Conservation (phyloP, 2,888 invertebrate species). For the Sceliomorpha sp. region DNA sequence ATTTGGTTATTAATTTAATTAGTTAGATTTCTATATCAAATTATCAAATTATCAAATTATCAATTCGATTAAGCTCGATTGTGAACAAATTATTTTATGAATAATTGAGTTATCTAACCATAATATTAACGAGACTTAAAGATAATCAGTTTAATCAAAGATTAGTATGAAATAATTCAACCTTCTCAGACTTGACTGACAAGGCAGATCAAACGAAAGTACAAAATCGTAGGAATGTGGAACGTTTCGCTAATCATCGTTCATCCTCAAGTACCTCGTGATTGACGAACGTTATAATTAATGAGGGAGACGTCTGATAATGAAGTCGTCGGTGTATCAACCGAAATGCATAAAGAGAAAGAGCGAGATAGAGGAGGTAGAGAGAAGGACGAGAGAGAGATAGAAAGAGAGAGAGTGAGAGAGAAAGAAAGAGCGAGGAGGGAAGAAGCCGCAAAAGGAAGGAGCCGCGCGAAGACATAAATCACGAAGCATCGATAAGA, state of each 20-base stretch:
- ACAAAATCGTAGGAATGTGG: background rate
- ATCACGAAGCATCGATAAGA: constrained; percentile 75
- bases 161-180: too few species aligned
- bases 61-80: too few species aligned
- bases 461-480: constrained; percentile 62
- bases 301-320: constrained; percentile 39
- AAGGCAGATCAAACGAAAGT: too few species aligned
- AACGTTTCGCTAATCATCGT: constrained; percentile 35
- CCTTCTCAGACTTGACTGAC: too few species aligned
- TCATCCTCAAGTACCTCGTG: constrained; percentile 32
- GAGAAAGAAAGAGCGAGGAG: constrained; percentile 11
- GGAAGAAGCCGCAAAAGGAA: constrained; percentile 12
- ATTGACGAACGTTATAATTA: constrained; percentile 55
- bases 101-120: too few species aligned
- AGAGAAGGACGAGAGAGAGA: constrained; percentile 22
- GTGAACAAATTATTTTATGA: too few species aligned
- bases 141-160: too few species aligned
- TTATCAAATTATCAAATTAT: too few species aligned
- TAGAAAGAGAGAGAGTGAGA: constrained; percentile 8
- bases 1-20: too few species aligned
- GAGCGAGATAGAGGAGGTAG: constrained; percentile 5
- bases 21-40: too few species aligned
- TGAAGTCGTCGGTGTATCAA: constrained; percentile 42
- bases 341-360: constrained; percentile 22
- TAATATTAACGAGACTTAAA: too few species aligned